Conservation (phyloP, 2,888 invertebrate genomes). For the Latrodectus elegans region DNA sequence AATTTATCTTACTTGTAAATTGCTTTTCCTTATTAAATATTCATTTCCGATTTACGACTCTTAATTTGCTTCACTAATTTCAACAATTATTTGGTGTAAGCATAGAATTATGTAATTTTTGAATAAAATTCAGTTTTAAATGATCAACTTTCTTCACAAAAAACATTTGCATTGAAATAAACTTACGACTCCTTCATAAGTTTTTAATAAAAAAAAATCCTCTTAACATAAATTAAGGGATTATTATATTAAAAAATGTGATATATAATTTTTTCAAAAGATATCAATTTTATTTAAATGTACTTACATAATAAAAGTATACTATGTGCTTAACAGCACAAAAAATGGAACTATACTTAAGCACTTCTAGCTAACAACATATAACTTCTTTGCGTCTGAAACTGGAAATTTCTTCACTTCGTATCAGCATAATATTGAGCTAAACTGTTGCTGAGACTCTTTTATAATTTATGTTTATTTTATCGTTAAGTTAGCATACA, state of each 20-base stretch:
- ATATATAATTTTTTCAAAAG: background rate
- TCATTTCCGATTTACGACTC: too few species aligned
- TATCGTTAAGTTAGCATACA: background rate
- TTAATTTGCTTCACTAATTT: background rate
- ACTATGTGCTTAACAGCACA: background rate
- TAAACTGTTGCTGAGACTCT: background rate
- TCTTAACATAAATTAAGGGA: background rate
- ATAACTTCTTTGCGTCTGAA: background rate
- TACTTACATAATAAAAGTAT: background rate
- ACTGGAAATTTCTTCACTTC: background rate
- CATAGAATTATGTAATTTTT: background rate
- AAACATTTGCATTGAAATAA: background rate
- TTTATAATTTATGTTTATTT: background rate
- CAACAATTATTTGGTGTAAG: background rate
- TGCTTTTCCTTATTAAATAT: too few species aligned
- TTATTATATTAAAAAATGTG: background rate
- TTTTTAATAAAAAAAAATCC: background rate
- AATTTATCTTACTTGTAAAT: too few species aligned
- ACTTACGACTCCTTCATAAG: background rate
- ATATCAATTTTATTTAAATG: conserved; percentile 1
- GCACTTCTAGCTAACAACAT: background rate
- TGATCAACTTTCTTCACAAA: background rate
- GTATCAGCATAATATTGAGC: conserved; percentile 5
- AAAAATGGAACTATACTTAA: background rate
- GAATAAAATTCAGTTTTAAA: background rate